Evolutionary conservation across 2,113 vertebrate species (phyloP), one percentile per base, ranked within the genome.

Genomic region (Podiceps cristatus): DNA sequence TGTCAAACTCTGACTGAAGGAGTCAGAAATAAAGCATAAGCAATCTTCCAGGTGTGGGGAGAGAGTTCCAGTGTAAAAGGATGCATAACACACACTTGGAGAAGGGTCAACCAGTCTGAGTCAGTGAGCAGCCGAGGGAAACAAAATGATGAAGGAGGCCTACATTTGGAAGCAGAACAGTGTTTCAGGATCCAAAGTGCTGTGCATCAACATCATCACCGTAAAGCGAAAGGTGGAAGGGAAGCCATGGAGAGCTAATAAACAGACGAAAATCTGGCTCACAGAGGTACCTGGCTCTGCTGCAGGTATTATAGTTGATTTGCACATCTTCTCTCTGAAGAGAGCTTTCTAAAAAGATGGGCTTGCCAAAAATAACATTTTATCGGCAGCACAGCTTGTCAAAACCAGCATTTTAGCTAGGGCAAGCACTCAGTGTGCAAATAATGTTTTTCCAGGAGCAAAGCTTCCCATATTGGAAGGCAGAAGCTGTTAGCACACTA

Each of bases 331-430:
- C 77, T 90, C 86, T 95, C 81, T 17, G 83, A 97, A 96, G 56
- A 94, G 31, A 95, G 29, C 53, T 96, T 97, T 97, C 90, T 88
- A 13, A 82, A 86, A 94, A n/a, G 11, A 37, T 9, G 14, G 31
- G 1, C 29, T 90, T 95, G 98, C 97, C 98, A 98, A 98, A 97
- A 97, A 97, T 81, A 98, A 98, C 96, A 98, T 98, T 98, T 98
- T 96, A 97, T 93, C 92, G 90, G 92, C 93, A 96, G 68, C 95
- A 91, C 93, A 97, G 97, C 97, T 97, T 97, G 97, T 98, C 98
- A 98, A 97, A 97, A 92, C 18, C 49, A 97, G 97, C 91, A 74
- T 96, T 97, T 95, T 82, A 93, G 89, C 93, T 90, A 29, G 78
- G 83, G 88, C 96, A 76, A 88, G 55, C 76, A 76, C 33, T 62